phyloP scores from a whole-genome alignment of 2,113 vertebrate species.

The Ailuropoda melanoleuca region DNA sequence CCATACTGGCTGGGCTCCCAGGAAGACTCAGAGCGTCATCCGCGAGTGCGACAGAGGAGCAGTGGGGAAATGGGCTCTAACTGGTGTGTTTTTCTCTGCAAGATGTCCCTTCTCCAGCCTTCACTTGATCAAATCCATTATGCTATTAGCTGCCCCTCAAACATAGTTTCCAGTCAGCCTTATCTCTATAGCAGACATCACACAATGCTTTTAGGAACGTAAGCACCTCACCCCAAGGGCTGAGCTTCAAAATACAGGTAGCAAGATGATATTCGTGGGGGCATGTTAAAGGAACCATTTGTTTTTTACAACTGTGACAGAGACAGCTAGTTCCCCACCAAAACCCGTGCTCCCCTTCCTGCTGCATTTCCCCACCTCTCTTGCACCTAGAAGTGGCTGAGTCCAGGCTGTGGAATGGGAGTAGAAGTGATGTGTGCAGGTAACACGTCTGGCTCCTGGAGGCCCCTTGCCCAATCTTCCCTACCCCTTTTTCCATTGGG shows the following conservation, averaged over 20 bases:
- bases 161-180: background rate
- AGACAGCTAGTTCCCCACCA: background rate
- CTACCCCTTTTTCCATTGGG: background rate
- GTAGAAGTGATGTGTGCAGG: background rate
- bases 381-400: background rate
- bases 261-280: background rate
- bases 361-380: background rate
- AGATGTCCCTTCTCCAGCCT: background rate
- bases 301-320: background rate
- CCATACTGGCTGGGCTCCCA: background rate
- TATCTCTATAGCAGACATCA: background rate
- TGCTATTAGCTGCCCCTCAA: background rate
- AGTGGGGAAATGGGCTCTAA: fast-evolving
- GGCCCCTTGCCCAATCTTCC: background rate
- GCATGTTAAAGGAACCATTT: background rate
- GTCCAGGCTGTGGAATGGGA: background rate
- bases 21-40: background rate
- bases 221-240: background rate
- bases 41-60: fast-evolving
- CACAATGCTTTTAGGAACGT: background rate
- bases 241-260: background rate
- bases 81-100: background rate
- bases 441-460: background rate
- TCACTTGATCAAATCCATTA: background rate
- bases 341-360: background rate